Evolutionary conservation across 2,113 vertebrate genomes (phyloP), one percentile per base, ranked within the genome.

Genomic region (Cygnus buccinator): DNA sequence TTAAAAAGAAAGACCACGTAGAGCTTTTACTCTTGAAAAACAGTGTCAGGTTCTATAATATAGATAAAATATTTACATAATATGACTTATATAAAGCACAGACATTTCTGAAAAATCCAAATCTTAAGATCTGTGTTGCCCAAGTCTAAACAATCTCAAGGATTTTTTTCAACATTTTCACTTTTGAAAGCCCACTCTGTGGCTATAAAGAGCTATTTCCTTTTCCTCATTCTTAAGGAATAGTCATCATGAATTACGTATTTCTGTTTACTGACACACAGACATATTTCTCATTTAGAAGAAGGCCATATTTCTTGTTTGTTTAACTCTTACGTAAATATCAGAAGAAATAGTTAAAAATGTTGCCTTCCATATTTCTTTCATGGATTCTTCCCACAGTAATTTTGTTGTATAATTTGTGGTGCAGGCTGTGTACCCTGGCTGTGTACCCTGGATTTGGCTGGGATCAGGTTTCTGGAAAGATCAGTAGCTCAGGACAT

Each of bases 61-160:
- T 33, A 91, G 77, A 89, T 94, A 88, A 97, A 94, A 92, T 89
- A 55, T 96, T 96, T 95, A 89, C 52, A 87, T 84, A 68, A 19
- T 84, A 84, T 80, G 73, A 94, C 76, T 96, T 97, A 85, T 89
- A 83, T 93, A 92, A 94, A 92, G 70, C 74, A 66, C 23, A 75
- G 71, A n/a, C 35, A 48, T 92, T 94, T 94, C 59, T 79, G 62
- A 95, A 76, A 95, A 91, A 84, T 88, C 87, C 89, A 84, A 72
- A 44, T 92, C 48, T 87, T 91, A 73, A 96, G 74, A 73, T 93
- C 83, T 92, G 29, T 54, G 31, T 41, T 92, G 74, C 87, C 61
- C 8, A 73, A 68, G 44, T 93, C 57, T 89, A 72, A 97, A 91
- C 16, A 46, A 87, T 96, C 84, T 96, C 50, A 66, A 7, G 44